These are phyloP conservation scores for Steinernema carpocapsae DNA, from an alignment of 2,888 invertebrate genomes.

Conservation along the genomic window DNA sequence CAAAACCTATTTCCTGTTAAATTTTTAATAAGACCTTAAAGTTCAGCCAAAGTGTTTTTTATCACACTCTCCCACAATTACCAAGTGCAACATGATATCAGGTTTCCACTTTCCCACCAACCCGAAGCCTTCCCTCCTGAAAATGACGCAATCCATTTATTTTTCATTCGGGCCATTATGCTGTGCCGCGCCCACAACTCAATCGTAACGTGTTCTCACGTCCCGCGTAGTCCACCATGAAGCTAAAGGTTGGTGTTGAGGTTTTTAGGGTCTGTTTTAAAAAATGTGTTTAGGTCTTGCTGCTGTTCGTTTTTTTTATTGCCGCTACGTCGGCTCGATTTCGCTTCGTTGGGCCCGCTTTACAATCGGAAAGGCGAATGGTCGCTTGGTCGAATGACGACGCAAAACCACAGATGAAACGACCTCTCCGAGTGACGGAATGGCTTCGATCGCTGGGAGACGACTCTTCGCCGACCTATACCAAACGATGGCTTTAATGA, in stretches of 20 bases:
- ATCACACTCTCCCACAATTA: neutral
- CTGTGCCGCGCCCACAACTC: neutral
- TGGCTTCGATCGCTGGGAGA: neutral
- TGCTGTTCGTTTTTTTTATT: neutral
- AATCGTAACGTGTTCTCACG: too few species aligned
- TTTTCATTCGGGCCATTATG: neutral
- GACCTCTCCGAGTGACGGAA: neutral
- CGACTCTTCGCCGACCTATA: neutral
- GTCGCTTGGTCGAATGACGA: neutral
- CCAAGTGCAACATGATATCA: neutral
- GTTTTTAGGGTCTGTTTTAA: neutral
- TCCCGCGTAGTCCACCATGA: neutral
- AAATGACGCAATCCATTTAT: neutral
- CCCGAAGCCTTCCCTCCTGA: neutral
- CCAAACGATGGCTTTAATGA: neutral
- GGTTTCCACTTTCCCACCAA: neutral
- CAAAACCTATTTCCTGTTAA: neutral
- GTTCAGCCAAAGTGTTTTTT: neutral
- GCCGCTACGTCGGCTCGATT: neutral
- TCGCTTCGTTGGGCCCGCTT: constrained; percentile 5
- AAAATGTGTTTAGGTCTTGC: neutral
- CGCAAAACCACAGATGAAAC: neutral
- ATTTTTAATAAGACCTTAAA: neutral
- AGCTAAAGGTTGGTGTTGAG: neutral
- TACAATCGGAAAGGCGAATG: neutral